Evolutionary conservation across 2,113 vertebrate genomes (phyloP).

Genomic region (Phaethon lepturus): DNA sequence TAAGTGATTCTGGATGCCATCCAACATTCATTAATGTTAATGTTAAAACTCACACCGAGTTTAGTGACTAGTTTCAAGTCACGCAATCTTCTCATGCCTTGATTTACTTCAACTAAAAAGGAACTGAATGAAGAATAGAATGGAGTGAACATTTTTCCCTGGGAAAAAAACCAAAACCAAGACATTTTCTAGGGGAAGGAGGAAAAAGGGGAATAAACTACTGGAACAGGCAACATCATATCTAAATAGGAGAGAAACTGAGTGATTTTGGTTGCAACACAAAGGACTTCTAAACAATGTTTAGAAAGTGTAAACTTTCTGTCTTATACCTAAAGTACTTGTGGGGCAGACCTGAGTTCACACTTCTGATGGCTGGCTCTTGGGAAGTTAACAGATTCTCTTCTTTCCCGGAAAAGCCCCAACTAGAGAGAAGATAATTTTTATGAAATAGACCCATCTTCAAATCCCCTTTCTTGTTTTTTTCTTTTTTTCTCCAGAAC

Average conservation of each 20-base stretch:
- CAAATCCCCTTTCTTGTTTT: neutral
- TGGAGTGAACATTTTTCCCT: neutral
- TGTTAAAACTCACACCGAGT: neutral
- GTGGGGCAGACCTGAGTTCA: neutral
- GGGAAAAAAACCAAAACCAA: neutral
- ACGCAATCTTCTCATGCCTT: neutral
- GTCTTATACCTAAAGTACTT: neutral
- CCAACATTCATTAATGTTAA: neutral
- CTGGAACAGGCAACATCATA: neutral
- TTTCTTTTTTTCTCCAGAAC: neutral
- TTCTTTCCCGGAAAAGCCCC: neutral
- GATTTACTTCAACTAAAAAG: neutral
- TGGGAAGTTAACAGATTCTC: neutral
- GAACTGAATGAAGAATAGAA: neutral
- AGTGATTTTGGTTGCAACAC: neutral
- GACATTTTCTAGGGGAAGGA: neutral
- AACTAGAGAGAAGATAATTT: neutral
- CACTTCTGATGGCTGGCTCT: neutral
- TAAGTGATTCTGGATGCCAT: neutral
- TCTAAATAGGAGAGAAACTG: neutral
- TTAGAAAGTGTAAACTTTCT: neutral
- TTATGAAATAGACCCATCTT: neutral
- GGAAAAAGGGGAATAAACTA: neutral
- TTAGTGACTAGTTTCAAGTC: neutral
- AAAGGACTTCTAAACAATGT: neutral